These are phyloP conservation scores for Protobothrops mucrosquamatus DNA, from an alignment of 2,113 vertebrate genomes.

Conservation along the genomic window DNA sequence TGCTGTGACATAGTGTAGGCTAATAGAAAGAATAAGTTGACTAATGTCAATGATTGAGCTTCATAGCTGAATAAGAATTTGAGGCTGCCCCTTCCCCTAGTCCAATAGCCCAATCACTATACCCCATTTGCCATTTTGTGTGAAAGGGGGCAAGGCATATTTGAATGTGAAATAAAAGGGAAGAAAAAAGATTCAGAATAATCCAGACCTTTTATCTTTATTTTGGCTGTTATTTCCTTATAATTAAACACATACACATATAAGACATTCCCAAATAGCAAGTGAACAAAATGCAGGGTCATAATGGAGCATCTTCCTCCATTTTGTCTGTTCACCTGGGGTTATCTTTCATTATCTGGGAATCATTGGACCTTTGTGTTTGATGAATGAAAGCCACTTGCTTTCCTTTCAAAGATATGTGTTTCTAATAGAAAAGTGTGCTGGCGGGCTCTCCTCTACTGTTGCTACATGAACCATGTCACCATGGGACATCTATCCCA, in stretches of 20 bases:
- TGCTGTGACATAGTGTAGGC: background rate
- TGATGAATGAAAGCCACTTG: background rate
- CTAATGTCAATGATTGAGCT: background rate
- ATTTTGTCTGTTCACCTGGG: background rate
- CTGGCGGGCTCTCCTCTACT: background rate
- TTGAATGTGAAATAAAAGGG: background rate
- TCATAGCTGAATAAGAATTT: background rate
- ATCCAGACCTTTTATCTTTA: background rate
- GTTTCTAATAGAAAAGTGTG: background rate
- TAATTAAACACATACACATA: background rate
- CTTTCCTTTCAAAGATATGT: background rate
- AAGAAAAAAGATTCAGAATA: background rate
- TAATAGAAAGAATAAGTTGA: background rate
- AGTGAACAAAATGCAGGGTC: background rate
- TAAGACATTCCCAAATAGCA: background rate
- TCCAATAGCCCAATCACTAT: background rate
- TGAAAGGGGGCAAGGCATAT: background rate
- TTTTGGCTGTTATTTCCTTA: background rate
- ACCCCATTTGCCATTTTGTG: background rate
- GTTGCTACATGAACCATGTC: background rate
- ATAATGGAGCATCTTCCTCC: background rate
- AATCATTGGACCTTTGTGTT: background rate
- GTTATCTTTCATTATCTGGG: background rate
- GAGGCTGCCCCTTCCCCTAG: background rate
- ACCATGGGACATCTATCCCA: background rate